phyloP scores from a whole-genome alignment of 2,888 invertebrate species.

The Ariolimax columbianus region DNA sequence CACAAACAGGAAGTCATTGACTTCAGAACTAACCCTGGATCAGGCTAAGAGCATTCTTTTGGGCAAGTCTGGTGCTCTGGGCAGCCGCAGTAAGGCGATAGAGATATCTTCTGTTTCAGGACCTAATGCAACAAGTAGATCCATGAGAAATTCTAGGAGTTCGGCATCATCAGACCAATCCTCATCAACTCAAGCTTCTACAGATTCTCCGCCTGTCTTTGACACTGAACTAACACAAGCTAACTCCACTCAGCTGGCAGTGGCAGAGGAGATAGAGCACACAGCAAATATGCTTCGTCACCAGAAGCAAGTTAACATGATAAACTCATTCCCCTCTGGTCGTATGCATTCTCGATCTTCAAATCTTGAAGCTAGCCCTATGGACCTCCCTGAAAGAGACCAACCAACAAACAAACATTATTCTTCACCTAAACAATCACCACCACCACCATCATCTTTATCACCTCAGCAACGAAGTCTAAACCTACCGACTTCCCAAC shows the following conservation, averaged over 20 bases:
- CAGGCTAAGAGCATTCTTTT: slow-evolving; percentile 72
- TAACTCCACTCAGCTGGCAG: slow-evolving; percentile 48
- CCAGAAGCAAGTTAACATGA: slow-evolving; percentile 46
- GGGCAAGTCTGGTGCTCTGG: slow-evolving; percentile 70
- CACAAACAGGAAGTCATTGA: slow-evolving; percentile 42
- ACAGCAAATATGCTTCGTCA: slow-evolving; percentile 63
- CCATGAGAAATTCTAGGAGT: neutral
- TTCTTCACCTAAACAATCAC: slow-evolving; percentile 24
- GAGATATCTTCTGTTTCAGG: slow-evolving; percentile 15
- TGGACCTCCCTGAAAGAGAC: slow-evolving; percentile 70
- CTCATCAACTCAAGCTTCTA: slow-evolving; percentile 42
- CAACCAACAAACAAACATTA: slow-evolving; percentile 29
- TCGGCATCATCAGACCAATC: slow-evolving; percentile 26
- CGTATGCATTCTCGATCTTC: slow-evolving; percentile 43
- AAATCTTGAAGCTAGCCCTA: slow-evolving; percentile 64
- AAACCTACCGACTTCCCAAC: slow-evolving; percentile 6
- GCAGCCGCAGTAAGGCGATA: slow-evolving; percentile 41
- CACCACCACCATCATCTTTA: slow-evolving; percentile 20
- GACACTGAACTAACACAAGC: slow-evolving; percentile 47
- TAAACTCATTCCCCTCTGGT: slow-evolving; percentile 6
- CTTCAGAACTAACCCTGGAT: slow-evolving; percentile 67
- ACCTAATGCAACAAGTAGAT: neutral
- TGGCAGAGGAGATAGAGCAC: slow-evolving; percentile 62
- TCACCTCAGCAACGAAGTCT: slow-evolving; percentile 18
- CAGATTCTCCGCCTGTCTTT: slow-evolving; percentile 42